These are phyloP conservation scores for Epinephelus coioides DNA, from an alignment of 2,797 vertebrate genomes.

Conservation along the genomic window DNA sequence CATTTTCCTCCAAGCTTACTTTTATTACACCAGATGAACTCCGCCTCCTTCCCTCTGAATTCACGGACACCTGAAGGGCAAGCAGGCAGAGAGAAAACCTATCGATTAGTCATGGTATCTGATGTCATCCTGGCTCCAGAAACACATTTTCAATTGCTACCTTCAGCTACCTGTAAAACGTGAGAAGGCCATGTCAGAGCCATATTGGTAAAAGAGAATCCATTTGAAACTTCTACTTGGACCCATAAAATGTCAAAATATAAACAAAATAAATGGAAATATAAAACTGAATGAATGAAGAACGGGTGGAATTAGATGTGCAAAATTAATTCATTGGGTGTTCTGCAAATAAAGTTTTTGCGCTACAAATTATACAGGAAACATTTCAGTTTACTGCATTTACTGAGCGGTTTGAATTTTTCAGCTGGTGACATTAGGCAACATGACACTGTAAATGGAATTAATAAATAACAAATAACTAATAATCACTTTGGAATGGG, in stretches of 20 bases:
- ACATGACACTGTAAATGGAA: not conserved
- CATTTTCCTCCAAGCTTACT: slow-evolving; percentile 76
- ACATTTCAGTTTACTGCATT: not conserved
- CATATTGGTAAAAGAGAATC: not conserved
- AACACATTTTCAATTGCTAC: slow-evolving; percentile 49
- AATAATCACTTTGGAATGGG: not conserved
- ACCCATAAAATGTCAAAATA: not conserved
- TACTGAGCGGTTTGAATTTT: not conserved
- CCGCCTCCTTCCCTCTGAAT: slow-evolving; percentile 52
- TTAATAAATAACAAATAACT: not conserved
- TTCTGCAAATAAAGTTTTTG: not conserved
- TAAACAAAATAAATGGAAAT: not conserved
- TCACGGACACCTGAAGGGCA: slow-evolving; percentile 78
- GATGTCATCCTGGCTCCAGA: slow-evolving; percentile 74
- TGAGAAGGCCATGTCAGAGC: not conserved
- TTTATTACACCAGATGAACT: slow-evolving; percentile 66
- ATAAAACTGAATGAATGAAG: not conserved
- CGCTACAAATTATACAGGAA: not conserved
- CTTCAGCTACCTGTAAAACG: slow-evolving; percentile 45
- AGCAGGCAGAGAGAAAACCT: slow-evolving; percentile 66
- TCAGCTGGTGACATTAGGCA: not conserved
- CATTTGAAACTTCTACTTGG: not conserved
- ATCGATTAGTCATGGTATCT: slow-evolving; percentile 79
- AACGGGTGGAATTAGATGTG: not conserved
- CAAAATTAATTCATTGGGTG: not conserved